Conservation (phyloP, 2,888 invertebrate species). For the Hydrotaea diabolus region DNA sequence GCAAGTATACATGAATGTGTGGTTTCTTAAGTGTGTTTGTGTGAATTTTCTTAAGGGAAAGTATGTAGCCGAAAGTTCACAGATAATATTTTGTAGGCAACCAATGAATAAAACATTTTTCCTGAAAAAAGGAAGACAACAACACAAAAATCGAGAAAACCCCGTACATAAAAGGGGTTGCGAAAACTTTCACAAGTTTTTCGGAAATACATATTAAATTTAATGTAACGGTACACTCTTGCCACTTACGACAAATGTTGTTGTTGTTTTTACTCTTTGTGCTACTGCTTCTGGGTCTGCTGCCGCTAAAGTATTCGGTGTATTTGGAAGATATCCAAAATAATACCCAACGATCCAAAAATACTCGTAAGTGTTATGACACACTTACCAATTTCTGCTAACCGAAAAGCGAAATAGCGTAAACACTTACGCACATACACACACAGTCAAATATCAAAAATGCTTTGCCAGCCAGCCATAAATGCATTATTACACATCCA, state of each 20-base stretch:
- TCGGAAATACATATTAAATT: conserved; percentile 33
- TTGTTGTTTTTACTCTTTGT: neutral
- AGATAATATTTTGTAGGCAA: conserved; percentile 55
- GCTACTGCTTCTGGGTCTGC: neutral
- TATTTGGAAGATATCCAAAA: conserved; percentile 35
- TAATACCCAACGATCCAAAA: conserved; percentile 4
- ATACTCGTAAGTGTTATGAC: conserved; percentile 49
- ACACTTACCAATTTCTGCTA: conserved; percentile 44
- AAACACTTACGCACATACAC: neutral
- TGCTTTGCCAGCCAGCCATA: neutral
- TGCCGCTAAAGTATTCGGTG: neutral
- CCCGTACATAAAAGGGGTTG: neutral
- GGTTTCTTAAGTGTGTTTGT: neutral
- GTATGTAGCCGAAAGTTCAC: conserved; percentile 36
- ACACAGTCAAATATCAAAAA: neutral
- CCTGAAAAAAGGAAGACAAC: neutral
- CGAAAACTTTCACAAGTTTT: conserved; percentile 2
- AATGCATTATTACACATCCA: conserved; percentile 1
- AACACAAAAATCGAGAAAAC: neutral
- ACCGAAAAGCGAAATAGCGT: neutral
- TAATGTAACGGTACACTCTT: conserved; percentile 44
- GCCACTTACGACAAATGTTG: neutral
- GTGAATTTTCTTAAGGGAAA: neutral
- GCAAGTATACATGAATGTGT: neutral
- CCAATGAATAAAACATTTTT: conserved; percentile 53